Evolutionary conservation across 2,113 vertebrate species (phyloP).

Genomic region (Neodontobutis hainanensis): DNA sequence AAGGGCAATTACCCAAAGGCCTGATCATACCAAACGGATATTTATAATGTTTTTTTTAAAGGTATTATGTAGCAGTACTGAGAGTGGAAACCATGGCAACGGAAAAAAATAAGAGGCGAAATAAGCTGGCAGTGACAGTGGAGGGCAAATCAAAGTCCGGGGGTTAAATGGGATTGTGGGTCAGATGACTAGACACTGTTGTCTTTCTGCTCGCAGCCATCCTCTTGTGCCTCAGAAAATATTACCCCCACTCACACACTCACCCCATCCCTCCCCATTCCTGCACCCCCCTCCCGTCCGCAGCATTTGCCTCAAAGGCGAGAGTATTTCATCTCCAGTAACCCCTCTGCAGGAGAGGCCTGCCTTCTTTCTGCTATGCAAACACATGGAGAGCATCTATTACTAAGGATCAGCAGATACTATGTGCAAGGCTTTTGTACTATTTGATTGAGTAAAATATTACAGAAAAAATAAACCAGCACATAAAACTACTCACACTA

Average conservation of each 20-base stretch:
- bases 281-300: conserved; percentile 10
- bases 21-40: neutral
- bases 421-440: neutral
- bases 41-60: too few relatives aligned
- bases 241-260: neutral
- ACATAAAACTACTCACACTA: too few relatives aligned
- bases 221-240: conserved; percentile 41
- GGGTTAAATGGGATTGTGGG: conserved; percentile 74
- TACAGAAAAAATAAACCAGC: neutral
- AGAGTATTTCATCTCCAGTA: conserved; percentile 49
- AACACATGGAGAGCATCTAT: conserved; percentile 4
- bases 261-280: too few relatives aligned
- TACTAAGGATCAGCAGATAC: neutral
- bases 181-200: conserved; percentile 69
- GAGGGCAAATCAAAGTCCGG: conserved; percentile 64
- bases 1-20: too few relatives aligned
- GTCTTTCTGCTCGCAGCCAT: conserved; percentile 45
- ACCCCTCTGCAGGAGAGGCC: conserved; percentile 39
- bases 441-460: neutral
- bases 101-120: conserved; percentile 38
- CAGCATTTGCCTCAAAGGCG: conserved; percentile 51
- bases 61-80: neutral
- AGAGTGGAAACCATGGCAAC: conserved; percentile 25
- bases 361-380: conserved; percentile 30
- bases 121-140: conserved; percentile 48